Evolutionary conservation across 2,888 invertebrate species (phyloP), one percentile per base, ranked within the genome.

Genomic region (Keiferia lycopersicella): DNA sequence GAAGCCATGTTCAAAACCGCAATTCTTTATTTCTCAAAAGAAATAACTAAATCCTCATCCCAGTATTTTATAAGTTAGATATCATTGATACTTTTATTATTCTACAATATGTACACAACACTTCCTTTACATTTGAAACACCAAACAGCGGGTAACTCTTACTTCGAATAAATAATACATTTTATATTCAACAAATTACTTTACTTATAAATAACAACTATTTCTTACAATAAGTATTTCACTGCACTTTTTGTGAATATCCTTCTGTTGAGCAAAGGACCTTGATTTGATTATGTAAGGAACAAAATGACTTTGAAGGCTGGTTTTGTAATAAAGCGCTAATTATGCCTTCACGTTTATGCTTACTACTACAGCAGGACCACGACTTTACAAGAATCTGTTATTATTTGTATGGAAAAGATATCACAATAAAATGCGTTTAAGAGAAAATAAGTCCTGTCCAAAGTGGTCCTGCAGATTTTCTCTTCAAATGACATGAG

Each of bases 141-240:
- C 45, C 48, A 64, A 59, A 30, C 58, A 20, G 16, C 16, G 56
- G 41, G 59, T 60, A 62, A 60, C 57, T 62, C 50, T 59, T 57
- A 64, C 65, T 67, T 65, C 61, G 64, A 76, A 76, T 79, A 80
- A 79, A 79, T 77, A 75, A 74, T 72, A 72, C 70, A 64, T 70
- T 69, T 67, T 64, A 70, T 64, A 71, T 69, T 67, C 71, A 79
- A 77, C 72, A 77, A 75, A 75, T 34, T 69, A 66, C 72, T 72
- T 71, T 72, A 71, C 65, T 75, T 72, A 78, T 56, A 75, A 71
- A 73, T 77, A 78, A 56, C 56, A 75, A 71, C 73, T 79, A 80
- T 74, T 67, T 71, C 48, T 30, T 65, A 66, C 65, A 66, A 66
- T 50, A 60, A 60, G 45, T 50, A 60, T 48, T 62, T 57, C 56